Evolutionary conservation across 2,797 vertebrate species (phyloP), one percentile per base, ranked within the genome.

Genomic region (Thripadectes ignobilis): DNA sequence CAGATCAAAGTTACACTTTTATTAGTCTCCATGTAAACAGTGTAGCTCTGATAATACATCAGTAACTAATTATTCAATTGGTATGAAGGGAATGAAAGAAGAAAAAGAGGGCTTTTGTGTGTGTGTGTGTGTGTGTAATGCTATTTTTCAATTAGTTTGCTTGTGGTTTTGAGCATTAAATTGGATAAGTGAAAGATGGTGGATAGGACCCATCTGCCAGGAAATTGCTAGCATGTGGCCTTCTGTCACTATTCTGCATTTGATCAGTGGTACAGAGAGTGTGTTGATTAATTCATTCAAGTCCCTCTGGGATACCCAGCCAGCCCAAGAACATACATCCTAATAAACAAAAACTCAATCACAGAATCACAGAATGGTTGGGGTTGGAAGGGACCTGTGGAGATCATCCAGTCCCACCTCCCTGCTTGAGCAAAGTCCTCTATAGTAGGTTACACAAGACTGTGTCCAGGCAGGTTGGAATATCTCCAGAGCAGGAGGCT

Each of bases 1-100:
- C 77, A 96, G 91, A 95, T 96, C 91, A 85, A 93, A 95, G 80
- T 92, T 94, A 82, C 67, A 71, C 79, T 95, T 96, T 88, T 93
- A 79, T 95, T 89, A 93, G 85, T 63, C 85, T 93, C 89, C 41
- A 73, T n/a, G 82, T 82, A 89, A 85, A 78, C 72, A 76, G 49
- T 46, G 82, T 76, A 69, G 55, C 24, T 94, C 51, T 92, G 49
- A 80, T 89, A 72, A 92, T 72, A 72, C 54, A 91, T 54, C 1
- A 11, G 82, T 46, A 94, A 36, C 66, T 79, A 81, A 94, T 57
- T 89, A 90, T 92, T 93, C 83, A 76, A 18, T 29, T 67, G 71
- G 49, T 88, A 54, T 7, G 4, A 95, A 76, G 66, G 57, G 59
- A 95, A 82, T 49, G 57, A 76, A 94, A 93, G 52, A 57, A 88